These are phyloP conservation scores for Synergus laeviventris DNA, from an alignment of 2,888 invertebrate genomes.

Conservation along the genomic window DNA sequence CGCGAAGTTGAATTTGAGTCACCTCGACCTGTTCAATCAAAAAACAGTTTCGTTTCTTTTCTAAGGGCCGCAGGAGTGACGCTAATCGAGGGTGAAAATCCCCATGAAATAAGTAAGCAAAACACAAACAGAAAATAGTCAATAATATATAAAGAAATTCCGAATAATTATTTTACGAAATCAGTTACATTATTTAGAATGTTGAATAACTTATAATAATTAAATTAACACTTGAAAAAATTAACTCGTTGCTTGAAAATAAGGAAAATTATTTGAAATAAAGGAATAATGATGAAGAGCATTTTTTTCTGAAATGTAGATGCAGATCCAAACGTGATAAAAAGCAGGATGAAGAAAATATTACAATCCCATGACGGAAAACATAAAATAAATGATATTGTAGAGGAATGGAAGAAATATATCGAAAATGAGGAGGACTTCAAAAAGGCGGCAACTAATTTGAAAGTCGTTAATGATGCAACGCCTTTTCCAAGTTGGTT, in stretches of 20 bases:
- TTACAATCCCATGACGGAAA: conserved; percentile 49
- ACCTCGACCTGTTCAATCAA: neutral
- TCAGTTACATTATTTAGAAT: too few species aligned
- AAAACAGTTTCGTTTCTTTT: conserved; percentile 10
- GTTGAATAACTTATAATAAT: too few species aligned
- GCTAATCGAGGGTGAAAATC: neutral
- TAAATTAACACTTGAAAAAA: too few species aligned
- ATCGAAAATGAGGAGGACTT: conserved; percentile 64
- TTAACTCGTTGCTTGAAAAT: too few species aligned
- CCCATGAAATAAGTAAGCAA: conserved; percentile 24
- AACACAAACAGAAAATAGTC: neutral
- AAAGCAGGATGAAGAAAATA: conserved; percentile 61
- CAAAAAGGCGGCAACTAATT: conserved; percentile 61
- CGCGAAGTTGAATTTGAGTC: neutral
- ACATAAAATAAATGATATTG: conserved; percentile 57
- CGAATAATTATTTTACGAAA: too few species aligned
- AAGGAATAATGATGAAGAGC: neutral
- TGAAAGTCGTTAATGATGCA: conserved; percentile 58
- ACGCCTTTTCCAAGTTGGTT: conserved; percentile 40
- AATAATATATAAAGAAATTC: neutral
- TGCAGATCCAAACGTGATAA: conserved; percentile 55
- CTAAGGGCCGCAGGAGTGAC: conserved; percentile 7
- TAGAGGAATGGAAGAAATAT: conserved; percentile 62
- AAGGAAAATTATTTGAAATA: neutral
- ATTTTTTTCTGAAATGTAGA: conserved; percentile 49